Base-by-base conservation (phyloP, 2,113 vertebrate species). In the Piprites chloris region DNA sequence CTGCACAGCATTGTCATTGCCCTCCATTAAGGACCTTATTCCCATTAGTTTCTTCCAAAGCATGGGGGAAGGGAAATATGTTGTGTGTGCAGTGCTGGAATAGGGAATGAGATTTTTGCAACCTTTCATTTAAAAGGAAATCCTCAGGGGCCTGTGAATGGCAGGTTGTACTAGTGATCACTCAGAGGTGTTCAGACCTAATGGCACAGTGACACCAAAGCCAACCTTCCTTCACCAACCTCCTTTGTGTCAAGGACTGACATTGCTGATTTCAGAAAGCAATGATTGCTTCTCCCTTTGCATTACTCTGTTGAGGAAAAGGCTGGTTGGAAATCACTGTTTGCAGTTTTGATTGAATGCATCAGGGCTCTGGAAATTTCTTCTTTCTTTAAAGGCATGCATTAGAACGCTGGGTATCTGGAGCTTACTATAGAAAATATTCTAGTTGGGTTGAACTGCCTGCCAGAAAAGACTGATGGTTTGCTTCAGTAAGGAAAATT, bases 141-240 rank as follows among this genome's bases (percentile, higher is more conserved):
- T 79, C 93, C 91, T 87, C 32, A 63, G 91, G 89, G 94, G 42
- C 66, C 91, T 93, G 63, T 96, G 95, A 97, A 47, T 93, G 95
- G 82, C 94, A 93, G 90, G 63, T 65, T 80, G 55, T 20, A 66
- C 87, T 9, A 47, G 59, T 83, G 87, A 91, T 91, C 87, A 88
- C 91, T 58, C 92, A 63, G 89, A 90, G 89, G 83, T 1, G 0
- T 58, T 94, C 83, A 94, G 86, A 92, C 86, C 86, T 96, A 92
- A 85, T 78, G 94, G 90, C 90, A 86, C 2, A 0, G 71, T 84
- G 94, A 92, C 94, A 93, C 89, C 65, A 81, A 59, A 67, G 68
- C 91, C 93, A 92, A 95, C 92, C 96, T 93, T 93, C 81, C 80
- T 58, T 95, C 68, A 75, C 42, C 68, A 71, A 2, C 76, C 72